These are phyloP conservation scores for Tryphoninae sp. DNA, from an alignment of 2,888 invertebrate genomes.

Conservation along the genomic window DNA sequence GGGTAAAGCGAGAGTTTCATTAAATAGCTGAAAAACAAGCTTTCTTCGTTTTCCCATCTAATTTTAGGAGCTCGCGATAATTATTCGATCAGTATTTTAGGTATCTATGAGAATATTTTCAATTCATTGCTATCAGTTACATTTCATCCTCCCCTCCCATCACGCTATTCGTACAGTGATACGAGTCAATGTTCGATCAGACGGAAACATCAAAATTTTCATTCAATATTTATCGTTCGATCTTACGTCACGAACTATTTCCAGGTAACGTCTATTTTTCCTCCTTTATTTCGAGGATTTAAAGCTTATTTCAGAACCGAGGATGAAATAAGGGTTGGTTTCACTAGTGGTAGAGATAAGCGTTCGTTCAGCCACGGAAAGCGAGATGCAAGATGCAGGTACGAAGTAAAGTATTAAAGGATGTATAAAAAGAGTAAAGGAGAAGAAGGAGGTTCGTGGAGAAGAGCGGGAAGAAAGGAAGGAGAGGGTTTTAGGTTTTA, in stretches of 20 bases:
- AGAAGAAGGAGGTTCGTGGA: not conserved
- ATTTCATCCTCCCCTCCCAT: not conserved
- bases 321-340: conserved; percentile 11
- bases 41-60: conserved; percentile 1
- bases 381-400: not conserved
- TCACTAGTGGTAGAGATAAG: conserved; percentile 21
- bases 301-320: not conserved
- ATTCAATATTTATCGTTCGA: not conserved
- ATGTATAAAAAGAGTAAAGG: not conserved
- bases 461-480: not conserved
- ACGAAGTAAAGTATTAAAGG: conserved; percentile 6
- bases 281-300: not conserved
- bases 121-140: not conserved
- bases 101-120: not conserved
- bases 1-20: not conserved
- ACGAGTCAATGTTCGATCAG: not conserved
- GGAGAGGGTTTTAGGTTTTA: conserved; percentile 39
- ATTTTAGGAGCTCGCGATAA: conserved; percentile 14
- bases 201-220: not conserved
- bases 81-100: not conserved
- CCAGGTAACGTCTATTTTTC: not conserved
- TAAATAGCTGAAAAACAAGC: not conserved
- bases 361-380: conserved; percentile 2
- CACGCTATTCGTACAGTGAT: not conserved
- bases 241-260: not conserved